Evolutionary conservation across 2,797 vertebrate species (phyloP), one percentile per base, ranked within the genome.

Genomic region (Rhinogobio ventralis): DNA sequence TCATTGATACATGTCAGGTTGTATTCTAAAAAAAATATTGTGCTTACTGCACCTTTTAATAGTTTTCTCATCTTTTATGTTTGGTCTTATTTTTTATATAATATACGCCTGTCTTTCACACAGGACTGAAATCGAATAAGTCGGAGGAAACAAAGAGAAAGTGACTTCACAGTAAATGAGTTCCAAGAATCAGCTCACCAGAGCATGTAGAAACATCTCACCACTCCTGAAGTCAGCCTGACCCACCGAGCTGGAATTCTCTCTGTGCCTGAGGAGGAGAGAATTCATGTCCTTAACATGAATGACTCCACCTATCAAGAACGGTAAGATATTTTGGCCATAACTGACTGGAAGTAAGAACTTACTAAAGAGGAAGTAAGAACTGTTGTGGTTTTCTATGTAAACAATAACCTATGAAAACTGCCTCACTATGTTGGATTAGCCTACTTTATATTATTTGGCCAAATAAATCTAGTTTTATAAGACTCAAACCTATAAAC

Each of bases 181-280:
- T 60, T 19, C n/a, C 84, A 89, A n/a, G 20, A 79, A 17, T 68
- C 75, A 25, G 51, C n/a, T 51, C 39, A 36, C 42, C 75, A 13
- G 19, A 28, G 84, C 93, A 62, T 92, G 94, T 93, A 86, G 85
- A 87, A 91, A 91, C 91, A 91, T 42, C 88, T 90, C 91, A 81
- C 45, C 11, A 19, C 53, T 64, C 72, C 86, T 88, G 87, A 82
- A 89, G 81, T 90, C 90, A 91, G 86, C 86, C 82, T 88, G 39
- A 86, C 86, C 73, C 80, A 84, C 53, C 81, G 79, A 89, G 88
- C 68, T 90, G 90, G 92, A 94, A 93, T 93, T 89, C 69, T 25
- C 14, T 62, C 46, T 45, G 51, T 25, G 62, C 87, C 79, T 42
- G 30, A 84, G 83, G 30, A 83, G 83, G 66, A 62, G 42, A 75